Conservation (phyloP, 2,888 invertebrate species). For the Minunthozetes semirufus region DNA sequence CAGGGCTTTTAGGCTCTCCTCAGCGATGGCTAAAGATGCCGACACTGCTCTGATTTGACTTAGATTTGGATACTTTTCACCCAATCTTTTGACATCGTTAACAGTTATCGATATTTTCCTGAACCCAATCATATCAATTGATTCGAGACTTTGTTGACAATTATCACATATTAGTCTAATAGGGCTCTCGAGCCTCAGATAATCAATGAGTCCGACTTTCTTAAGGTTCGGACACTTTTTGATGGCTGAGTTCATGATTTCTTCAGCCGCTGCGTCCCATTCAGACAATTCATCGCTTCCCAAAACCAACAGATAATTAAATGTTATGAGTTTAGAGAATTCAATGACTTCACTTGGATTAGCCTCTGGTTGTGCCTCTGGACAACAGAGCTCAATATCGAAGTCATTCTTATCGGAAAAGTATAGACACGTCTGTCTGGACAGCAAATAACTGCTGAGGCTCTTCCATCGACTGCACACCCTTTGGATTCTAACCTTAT, state of each 20-base stretch:
- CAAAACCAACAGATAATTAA: not conserved
- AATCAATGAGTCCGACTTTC: not conserved
- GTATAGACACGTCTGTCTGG: not conserved
- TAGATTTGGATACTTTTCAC: not conserved
- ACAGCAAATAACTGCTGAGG: not conserved
- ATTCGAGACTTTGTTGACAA: not conserved
- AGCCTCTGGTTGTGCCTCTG: not conserved
- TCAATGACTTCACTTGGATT: not conserved
- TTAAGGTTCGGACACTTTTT: conserved; percentile 7
- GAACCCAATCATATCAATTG: not conserved
- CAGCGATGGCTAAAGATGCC: not conserved
- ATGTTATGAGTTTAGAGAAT: not conserved
- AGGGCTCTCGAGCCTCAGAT: not conserved
- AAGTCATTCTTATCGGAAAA: conserved; percentile 2
- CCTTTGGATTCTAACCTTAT: not conserved
- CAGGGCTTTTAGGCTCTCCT: not conserved
- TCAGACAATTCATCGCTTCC: not conserved
- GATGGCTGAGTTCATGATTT: not conserved
- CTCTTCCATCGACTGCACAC: not conserved
- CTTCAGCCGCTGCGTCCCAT: conserved; percentile 1
- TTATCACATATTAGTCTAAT: conserved; percentile 6
- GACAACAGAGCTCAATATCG: not conserved
- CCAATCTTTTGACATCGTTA: not conserved
- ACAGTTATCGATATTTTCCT: conserved; percentile 1
- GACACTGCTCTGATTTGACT: not conserved